Evolutionary conservation across 1,140 invertebrate genomes (phyloP), one percentile per base, ranked within the genome.

Genomic region (Macrosteles quadrilineatus): DNA sequence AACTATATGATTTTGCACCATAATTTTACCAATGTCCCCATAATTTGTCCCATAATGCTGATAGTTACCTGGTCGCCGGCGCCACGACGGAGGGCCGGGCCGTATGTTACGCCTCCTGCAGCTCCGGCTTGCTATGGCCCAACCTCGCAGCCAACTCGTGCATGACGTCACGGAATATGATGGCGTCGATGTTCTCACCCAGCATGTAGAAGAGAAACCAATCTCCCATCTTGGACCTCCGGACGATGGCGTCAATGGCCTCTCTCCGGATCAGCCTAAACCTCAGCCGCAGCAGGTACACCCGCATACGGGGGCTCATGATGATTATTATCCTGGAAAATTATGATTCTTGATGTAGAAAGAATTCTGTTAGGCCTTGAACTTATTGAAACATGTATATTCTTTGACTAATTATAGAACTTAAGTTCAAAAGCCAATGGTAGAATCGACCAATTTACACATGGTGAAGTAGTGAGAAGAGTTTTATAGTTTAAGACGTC

Each of bases 161-260:
- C 86, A 96, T 91, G 76, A 96, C 91, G 79, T 96, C 94, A 74
- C 91, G 87, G 86, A 96, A 97, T 79, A 97, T 95, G 75, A 97
- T 89, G 68, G 93, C 93, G 84, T 97, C 95, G 77, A 97, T 88
- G 83, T 97, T 97, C 84, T 96, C 94, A 40, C 95, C 95, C 74
- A 97, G 86, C 88, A 97, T 95, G 83, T 96, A 96, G 72, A 97
- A 88, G 65, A 97, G 86, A 82, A 96, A 96, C 94, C 94, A 97
- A 83, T 97, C 95, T 72, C 94, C 95, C 84, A 97, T 91, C 78
- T 96, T 95, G 78, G 92, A 94, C 73, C 92, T 85, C 71, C 93
- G 86, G 57, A 97, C 94, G 75, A 97, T 93, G 63, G 92, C 92
- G 81, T 96, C 93, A 71, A 97, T 89, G 70, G 94, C 93, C 79